phyloP scores from a whole-genome alignment of 2,888 invertebrate genomes.

The Fissipunctia ypsillon region DNA sequence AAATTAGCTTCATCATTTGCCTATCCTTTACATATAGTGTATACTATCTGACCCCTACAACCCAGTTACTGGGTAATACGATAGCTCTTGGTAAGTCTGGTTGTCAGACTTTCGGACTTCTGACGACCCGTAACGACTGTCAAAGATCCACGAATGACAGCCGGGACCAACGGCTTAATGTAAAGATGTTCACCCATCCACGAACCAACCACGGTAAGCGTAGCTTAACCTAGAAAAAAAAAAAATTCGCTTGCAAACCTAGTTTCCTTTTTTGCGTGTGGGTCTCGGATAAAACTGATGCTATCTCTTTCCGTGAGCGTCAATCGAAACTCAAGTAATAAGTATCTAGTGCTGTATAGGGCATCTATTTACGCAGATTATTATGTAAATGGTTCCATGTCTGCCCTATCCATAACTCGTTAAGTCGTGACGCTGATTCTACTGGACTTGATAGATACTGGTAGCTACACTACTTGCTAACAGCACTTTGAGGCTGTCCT shows the following conservation, averaged over 20 bases:
- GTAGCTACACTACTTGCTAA: constrained; percentile 24
- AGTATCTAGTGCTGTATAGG: constrained; percentile 22
- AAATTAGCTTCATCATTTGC: constrained; percentile 11
- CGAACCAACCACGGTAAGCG: too few species aligned
- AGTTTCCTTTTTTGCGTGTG: constrained; percentile 24
- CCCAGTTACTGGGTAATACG: too few species aligned
- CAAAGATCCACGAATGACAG: too few species aligned
- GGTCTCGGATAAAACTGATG: constrained; percentile 1
- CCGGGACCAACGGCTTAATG: too few species aligned
- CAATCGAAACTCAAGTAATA: constrained; percentile 41
- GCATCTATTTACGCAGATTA: constrained; percentile 49
- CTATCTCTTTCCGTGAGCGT: constrained; percentile 36
- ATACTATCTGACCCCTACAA: too few species aligned
- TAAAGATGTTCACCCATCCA: too few species aligned
- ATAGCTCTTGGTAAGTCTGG: too few species aligned
- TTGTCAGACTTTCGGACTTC: too few species aligned
- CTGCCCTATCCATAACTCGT: constrained; percentile 38
- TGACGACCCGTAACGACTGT: too few species aligned
- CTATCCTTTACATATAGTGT: too few species aligned
- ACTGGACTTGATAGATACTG: constrained; percentile 35
- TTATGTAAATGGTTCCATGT: constrained; percentile 53
- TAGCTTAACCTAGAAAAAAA: too few species aligned
- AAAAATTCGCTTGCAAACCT: constrained; percentile 1
- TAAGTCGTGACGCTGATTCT: constrained; percentile 36
- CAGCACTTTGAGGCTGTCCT: constrained; percentile 25